phyloP scores from a whole-genome alignment of 2,888 invertebrate genomes.

The Miltochrista miniata region DNA sequence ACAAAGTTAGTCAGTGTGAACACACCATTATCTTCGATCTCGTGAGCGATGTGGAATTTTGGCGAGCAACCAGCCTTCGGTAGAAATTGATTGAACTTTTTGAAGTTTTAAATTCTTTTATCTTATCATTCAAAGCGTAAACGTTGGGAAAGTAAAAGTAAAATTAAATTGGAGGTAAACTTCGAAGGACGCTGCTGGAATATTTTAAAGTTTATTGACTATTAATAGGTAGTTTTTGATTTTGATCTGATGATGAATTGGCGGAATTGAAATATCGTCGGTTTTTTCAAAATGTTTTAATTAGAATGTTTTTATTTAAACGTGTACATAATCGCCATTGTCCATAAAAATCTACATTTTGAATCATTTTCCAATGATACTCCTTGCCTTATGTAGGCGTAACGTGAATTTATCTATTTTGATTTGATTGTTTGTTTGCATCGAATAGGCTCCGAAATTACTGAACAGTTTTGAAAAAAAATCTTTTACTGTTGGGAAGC shows the following conservation, averaged over 20 bases:
- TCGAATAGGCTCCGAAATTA: too few species aligned
- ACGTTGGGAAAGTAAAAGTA: constrained; percentile 5
- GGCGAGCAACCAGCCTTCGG: constrained; percentile 6
- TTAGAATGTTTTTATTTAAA: too few species aligned
- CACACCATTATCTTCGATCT: constrained; percentile 10
- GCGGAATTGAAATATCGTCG: too few species aligned
- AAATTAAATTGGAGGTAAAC: constrained; percentile 5
- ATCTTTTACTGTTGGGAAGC: too few species aligned
- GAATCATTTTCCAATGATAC: too few species aligned
- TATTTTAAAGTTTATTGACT: not conserved
- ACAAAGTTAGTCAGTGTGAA: constrained; percentile 1
- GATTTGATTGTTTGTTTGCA: too few species aligned
- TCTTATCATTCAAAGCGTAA: constrained; percentile 10
- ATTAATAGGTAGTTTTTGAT: not conserved
- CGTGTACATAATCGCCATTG: too few species aligned
- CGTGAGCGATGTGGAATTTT: constrained; percentile 3
- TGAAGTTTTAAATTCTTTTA: constrained; percentile 12
- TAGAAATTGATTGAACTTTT: constrained; percentile 16
- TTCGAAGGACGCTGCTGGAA: not conserved
- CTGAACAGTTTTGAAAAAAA: too few species aligned
- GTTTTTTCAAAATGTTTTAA: too few species aligned
- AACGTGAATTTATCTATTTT: too few species aligned
- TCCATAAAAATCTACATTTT: too few species aligned
- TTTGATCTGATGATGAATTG: not conserved
- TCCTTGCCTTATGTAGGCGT: too few species aligned